Base-by-base conservation (phyloP, 2,888 invertebrate genomes). In the Parochlus steinenii region DNA sequence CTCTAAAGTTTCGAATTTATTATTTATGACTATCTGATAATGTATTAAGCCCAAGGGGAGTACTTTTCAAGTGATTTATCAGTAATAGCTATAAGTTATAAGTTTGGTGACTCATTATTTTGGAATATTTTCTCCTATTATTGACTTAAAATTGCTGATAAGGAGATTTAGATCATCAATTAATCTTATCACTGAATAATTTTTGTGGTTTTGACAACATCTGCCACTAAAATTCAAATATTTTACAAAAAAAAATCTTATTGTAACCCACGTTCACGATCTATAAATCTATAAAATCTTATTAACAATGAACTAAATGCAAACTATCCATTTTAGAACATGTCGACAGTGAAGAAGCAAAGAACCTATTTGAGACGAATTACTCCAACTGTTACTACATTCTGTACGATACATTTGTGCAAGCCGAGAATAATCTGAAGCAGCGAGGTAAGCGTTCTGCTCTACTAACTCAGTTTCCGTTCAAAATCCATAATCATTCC, bases 321-420 rank as follows among this genome's bases (percentile, higher is more conserved):
- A 45, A 40, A 34, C 44, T 42, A 44, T 44, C 43, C 33, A 47
- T 71, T 71, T 33, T 65, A 89, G 90, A 89, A 61, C 83, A 85
- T 64, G 81, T 80, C 49, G 89, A 93, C 54, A 66, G 66, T 39
- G 74, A 79, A 47, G 93, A 93, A 64, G 81, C 86, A 12, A 93
- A 92, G 63, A 72, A 74, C 39, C 77, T 93, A 53, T 92, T 95
- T 58, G 89, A 92, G 58, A 75, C 78, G 36, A 89, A 93, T 62
- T 92, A 87, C 57, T 92, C 90, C 50, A 86, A 89, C 66, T 83
- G 95, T 32, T 95, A 90, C 60, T 87, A 83, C 54, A 85, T 93
- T 51, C 70, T 95, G 42, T 90, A 92, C 56, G 93, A 95, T 58
- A 86, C 86, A 53, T 93, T 95, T 57, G 79, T 89, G 38, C 76